These are phyloP conservation scores for Parazoanthus atlanticus DNA, from an alignment of 92 coral and sea anemone genomes.

Conservation along the genomic window DNA sequence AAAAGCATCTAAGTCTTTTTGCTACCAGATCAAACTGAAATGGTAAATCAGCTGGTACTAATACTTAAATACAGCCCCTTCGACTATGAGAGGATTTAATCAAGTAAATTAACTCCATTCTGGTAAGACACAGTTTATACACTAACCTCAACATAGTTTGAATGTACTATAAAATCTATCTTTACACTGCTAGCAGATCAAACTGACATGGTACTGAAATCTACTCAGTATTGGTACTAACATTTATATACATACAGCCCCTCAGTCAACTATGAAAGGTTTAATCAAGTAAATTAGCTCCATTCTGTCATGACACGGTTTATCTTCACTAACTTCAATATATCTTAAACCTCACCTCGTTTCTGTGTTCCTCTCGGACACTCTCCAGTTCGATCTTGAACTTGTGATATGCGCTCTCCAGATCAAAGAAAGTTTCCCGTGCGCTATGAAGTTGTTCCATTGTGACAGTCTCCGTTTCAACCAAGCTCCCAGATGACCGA, in stretches of 20 bases:
- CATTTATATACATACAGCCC: not conserved
- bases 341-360: constrained; percentile 69
- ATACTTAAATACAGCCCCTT: not conserved
- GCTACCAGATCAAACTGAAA: not conserved
- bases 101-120: not conserved
- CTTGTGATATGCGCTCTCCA: constrained; percentile 91
- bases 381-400: constrained; percentile 90
- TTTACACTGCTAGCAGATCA: not conserved
- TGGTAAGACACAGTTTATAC: constrained; percentile 2
- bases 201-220: not conserved
- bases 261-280: not conserved
- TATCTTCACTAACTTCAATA: not conserved
- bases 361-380: constrained; percentile 88
- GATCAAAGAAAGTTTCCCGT: constrained; percentile 90
- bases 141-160: not conserved
- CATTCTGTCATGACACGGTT: not conserved
- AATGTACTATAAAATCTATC: not conserved
- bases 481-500: constrained; percentile 14
- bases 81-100: constrained; percentile 22
- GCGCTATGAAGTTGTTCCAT: constrained; percentile 90
- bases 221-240: not conserved
- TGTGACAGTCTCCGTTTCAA: constrained; percentile 73
- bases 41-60: constrained; percentile 13
- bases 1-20: not conserved
- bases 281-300: constrained; percentile 2